phyloP scores from a whole-genome alignment of 2,888 invertebrate species.

The Drosophila eohydei region DNA sequence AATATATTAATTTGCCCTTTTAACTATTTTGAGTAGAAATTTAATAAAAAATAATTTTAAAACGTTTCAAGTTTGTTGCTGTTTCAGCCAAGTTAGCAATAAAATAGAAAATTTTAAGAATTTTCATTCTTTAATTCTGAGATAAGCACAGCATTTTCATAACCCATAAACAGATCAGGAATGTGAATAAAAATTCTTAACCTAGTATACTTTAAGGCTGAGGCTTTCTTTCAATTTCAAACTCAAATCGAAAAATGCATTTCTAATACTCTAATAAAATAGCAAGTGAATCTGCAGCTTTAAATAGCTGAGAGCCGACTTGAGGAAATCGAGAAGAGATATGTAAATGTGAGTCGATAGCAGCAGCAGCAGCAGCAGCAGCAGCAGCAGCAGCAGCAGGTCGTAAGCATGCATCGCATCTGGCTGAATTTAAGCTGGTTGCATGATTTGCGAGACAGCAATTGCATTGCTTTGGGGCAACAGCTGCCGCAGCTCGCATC shows the following conservation, averaged over 20 bases:
- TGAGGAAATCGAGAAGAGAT: not conserved
- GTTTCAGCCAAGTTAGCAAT: not conserved
- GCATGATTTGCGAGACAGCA: constrained; percentile 10
- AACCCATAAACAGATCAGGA: too few species aligned
- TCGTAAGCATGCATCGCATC: constrained; percentile 1
- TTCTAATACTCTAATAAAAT: not conserved
- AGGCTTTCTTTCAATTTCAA: not conserved
- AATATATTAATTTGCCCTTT: not conserved
- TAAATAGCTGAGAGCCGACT: not conserved
- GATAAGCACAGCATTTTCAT: too few species aligned
- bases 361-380: too few species aligned
- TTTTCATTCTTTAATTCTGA: not conserved
- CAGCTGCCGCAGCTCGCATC: constrained; percentile 1
- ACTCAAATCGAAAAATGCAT: not conserved
- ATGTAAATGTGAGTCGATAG: not conserved
- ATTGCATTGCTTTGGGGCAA: constrained; percentile 13
- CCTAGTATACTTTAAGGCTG: not conserved
- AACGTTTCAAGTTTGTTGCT: not conserved
- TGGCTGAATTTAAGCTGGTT: constrained; percentile 2
- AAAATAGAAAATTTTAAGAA: not conserved
- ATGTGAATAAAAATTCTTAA: too few species aligned
- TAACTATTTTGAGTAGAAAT: not conserved
- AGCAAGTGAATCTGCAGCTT: not conserved
- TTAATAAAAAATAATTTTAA: not conserved
- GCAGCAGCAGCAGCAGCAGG: too few species aligned